Evolutionary conservation across 2,113 vertebrate genomes (phyloP).

Genomic region (Crocuta crocuta): DNA sequence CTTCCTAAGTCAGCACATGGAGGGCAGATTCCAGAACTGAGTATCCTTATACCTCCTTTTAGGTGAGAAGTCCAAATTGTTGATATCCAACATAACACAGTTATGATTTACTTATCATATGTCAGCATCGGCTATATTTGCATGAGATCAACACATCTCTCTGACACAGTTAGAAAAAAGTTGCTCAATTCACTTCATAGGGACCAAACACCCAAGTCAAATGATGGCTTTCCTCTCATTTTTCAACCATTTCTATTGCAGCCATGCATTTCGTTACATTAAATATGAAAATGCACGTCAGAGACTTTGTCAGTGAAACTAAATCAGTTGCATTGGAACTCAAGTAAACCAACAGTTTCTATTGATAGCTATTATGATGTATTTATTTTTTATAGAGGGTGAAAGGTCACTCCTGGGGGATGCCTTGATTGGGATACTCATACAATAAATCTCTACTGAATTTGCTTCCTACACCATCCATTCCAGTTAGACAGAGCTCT

Average conservation of each 20-base stretch:
- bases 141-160: not conserved
- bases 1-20: not conserved
- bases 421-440: not conserved
- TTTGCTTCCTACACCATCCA: not conserved
- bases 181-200: not conserved
- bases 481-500: not conserved
- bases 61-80: not conserved
- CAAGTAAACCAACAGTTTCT: not conserved
- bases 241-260: not conserved
- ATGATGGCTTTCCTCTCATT: not conserved
- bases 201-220: conserved; percentile 17
- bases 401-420: not conserved
- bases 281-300: not conserved
- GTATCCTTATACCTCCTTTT: not conserved
- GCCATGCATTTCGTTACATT: not conserved
- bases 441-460: not conserved
- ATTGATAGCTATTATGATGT: not conserved
- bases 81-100: not conserved
- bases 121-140: not conserved
- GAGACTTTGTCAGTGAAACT: not conserved
- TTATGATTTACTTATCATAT: not conserved
- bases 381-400: not conserved
- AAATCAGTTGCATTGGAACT: not conserved
- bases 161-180: not conserved
- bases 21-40: not conserved